Base-by-base conservation (phyloP, 2,888 invertebrate species). In the Myopa tessellatipennis region DNA sequence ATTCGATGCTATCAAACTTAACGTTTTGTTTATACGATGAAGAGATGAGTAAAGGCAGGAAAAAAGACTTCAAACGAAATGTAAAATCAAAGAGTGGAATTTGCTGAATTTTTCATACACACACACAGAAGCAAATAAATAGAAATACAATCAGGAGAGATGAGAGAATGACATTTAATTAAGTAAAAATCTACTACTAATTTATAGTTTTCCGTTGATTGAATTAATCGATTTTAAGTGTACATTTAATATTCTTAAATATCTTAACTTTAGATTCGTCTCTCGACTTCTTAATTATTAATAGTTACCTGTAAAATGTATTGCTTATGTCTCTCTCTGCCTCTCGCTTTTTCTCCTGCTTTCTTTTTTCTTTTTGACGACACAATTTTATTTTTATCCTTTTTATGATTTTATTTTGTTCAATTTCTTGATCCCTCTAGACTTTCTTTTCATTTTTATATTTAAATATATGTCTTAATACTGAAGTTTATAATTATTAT, bases 321-420 rank as follows among this genome's bases (percentile, higher is more conserved):
- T 10, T 6, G 10, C 7, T 45, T 6, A 8, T 63, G 0, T 26
- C 26, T 58, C 36, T n/a, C 58, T 72, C 38, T 73, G n/a, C n/a
- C 60, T 58, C 73, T 73, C 61, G 38, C 63, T 73, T 10, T 40
- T 61, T 61, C 73, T 50, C 72, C 10, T 10, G n/a, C 69, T 14
- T 12, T 65, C 5, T 26, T 61, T 26, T 38, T 65, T 10, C 12
- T 65, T 55, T n/a, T 55, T 45, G 10, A 45, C 45, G 7, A 45
- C 65, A 16, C 36, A 34, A 10, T 65, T 34, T 34, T 16, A 36
- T 34, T 34, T 6, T 12, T 16, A 14, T 12, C 34, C 18, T 65
- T 34, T 34, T 69, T 34, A 26, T 52, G 55, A 8, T 70, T 14
- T 34, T 50, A 14, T n/a, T 14, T 34, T 50, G 45, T 45, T 45